Percentiles rank a stretch among this genome's conserved stretches.
phyloP scores from a whole-genome alignment of 2,888 invertebrate species.

The Ophion obscuratus region DNA sequence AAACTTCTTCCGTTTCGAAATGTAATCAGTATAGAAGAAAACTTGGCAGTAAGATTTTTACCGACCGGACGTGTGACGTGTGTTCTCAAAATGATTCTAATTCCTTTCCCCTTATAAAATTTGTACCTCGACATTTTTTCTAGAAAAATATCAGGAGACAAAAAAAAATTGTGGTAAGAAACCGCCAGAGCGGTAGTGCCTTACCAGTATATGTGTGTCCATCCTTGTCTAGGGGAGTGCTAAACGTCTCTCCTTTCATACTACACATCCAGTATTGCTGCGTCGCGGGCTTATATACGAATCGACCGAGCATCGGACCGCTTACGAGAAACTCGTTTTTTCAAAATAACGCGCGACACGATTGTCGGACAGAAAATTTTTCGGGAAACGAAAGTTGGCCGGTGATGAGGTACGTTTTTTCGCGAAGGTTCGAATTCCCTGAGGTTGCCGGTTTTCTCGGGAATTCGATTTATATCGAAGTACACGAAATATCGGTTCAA shows the following conservation, averaged over 20 bases:
- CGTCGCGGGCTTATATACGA: conserved; percentile 77
- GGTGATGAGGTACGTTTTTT: conserved; percentile 52
- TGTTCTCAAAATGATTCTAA: too few species aligned
- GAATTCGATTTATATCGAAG: neutral
- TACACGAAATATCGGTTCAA: conserved; percentile 17
- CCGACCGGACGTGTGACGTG: too few species aligned
- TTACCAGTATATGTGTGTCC: conserved; percentile 84
- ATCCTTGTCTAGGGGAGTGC: conserved; percentile 97
- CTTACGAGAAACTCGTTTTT: conserved; percentile 76
- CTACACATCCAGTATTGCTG: conserved; percentile 88
- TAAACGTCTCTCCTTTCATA: conserved; percentile 99
- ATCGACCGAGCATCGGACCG: conserved; percentile 14
- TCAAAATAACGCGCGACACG: conserved; percentile 50
- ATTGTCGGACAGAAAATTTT: conserved; percentile 20
- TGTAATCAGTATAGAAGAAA: too few species aligned
- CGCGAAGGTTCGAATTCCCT: neutral
- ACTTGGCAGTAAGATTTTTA: too few species aligned
- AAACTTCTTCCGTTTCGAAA: too few species aligned
- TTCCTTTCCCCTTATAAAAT: too few species aligned
- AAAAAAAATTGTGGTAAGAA: conserved; percentile 78
- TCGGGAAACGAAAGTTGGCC: neutral
- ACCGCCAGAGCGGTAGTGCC: conserved; percentile 78
- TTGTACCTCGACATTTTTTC: neutral
- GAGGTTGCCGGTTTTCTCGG: neutral
- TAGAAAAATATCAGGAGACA: neutral